Evolutionary conservation across 1,140 invertebrate genomes (phyloP).

Genomic region (Arctopsyche grandis): DNA sequence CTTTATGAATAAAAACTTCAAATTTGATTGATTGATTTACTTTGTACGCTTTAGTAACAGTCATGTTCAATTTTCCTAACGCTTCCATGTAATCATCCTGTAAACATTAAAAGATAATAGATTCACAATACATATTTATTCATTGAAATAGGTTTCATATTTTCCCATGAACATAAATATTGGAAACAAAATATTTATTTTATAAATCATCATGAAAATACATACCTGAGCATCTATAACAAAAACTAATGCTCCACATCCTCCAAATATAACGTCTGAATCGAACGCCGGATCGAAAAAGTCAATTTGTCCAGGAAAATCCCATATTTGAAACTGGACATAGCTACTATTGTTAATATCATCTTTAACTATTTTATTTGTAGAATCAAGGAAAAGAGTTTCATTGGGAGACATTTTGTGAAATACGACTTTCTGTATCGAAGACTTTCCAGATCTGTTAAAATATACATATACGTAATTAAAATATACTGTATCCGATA

Average conservation of each 20-base stretch:
- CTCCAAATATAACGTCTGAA: slow-evolving; percentile 93
- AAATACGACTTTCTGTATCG: slow-evolving; percentile 99
- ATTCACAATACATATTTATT: background rate
- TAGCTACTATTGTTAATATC: slow-evolving; percentile 97
- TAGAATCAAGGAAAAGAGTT: slow-evolving; percentile 98
- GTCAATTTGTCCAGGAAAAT: slow-evolving; percentile 98
- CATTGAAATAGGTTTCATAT: background rate
- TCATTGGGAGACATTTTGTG: slow-evolving; percentile 99
- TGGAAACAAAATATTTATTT: no score
- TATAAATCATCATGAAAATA: no score
- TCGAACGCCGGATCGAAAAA: slow-evolving; percentile 97
- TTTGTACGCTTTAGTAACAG: slow-evolving; percentile 94
- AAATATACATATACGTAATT: background rate
- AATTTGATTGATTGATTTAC: slow-evolving; percentile 97
- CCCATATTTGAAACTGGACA: slow-evolving; percentile 99
- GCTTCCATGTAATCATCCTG: slow-evolving; percentile 98
- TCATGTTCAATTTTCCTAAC: slow-evolving; percentile 89
- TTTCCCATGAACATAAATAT: no score
- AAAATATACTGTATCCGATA: background rate
- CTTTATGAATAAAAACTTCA: slow-evolving; percentile 98
- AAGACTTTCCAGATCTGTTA: slow-evolving; percentile 98
- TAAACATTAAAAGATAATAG: slow-evolving; percentile 53
- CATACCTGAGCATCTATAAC: slow-evolving; percentile 97
- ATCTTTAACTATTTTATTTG: slow-evolving; percentile 98
- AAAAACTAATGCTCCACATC: slow-evolving; percentile 96